Evolutionary conservation across 2,113 vertebrate genomes (phyloP).

Genomic region (Ellobius talpinus): DNA sequence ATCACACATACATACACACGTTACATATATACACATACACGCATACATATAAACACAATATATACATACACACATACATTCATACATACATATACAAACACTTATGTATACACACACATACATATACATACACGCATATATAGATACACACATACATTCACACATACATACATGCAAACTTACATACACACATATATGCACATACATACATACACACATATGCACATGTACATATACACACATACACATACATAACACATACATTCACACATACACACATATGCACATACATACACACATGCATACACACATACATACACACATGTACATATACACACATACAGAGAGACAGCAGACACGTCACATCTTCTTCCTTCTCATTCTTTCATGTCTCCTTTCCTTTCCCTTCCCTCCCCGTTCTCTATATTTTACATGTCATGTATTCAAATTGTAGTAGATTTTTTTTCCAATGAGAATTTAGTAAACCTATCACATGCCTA

Average conservation of each 20-base stretch:
- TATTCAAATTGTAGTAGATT: conserved; percentile 4
- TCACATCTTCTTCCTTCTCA: background rate
- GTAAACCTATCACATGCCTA: background rate
- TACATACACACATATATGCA: background rate
- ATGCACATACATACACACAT: accelerated
- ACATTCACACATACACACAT: no score
- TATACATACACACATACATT: accelerated
- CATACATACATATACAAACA: accelerated
- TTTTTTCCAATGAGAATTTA: background rate
- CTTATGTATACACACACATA: background rate
- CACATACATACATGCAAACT: accelerated
- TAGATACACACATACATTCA: accelerated
- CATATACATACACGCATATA: background rate
- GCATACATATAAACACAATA: background rate
- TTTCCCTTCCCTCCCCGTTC: background rate
- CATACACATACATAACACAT: accelerated
- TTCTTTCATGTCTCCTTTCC: background rate
- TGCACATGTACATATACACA: accelerated
- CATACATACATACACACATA: accelerated
- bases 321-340: background rate
- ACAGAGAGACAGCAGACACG: background rate
- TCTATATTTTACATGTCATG: background rate
- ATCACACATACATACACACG: background rate
- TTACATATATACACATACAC: accelerated
- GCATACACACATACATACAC: background rate